phyloP scores from a whole-genome alignment of 1,140 invertebrate species.

The Megalonaias nervosa region DNA sequence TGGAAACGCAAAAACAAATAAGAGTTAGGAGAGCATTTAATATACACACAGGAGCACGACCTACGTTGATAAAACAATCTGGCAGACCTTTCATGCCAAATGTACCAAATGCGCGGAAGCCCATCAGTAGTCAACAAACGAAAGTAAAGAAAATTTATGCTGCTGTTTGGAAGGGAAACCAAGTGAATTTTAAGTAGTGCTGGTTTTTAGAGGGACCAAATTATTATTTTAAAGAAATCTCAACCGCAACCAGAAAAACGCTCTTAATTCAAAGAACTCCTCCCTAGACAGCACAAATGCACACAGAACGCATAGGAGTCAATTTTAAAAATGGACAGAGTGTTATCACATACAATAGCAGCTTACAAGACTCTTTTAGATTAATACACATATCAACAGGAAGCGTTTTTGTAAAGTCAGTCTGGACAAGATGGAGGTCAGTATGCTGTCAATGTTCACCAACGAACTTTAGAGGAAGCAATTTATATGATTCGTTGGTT shows the following conservation, averaged over 20 bases:
- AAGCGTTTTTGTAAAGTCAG: slow-evolving; percentile 14
- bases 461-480: not conserved
- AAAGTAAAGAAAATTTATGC: slow-evolving; percentile 17
- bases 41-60: not conserved
- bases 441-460: not conserved
- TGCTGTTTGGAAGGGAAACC: slow-evolving; percentile 28
- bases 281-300: slow-evolving; percentile 19
- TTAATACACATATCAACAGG: slow-evolving; percentile 4
- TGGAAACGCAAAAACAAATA: no score
- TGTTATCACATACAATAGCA: slow-evolving; percentile 5
- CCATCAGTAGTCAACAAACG: not conserved
- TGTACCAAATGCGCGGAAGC: not conserved
- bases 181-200: slow-evolving; percentile 14
- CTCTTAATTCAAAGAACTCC: slow-evolving; percentile 13
- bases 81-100: slow-evolving; percentile 14
- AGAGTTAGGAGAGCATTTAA: no score
- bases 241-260: slow-evolving; percentile 14
- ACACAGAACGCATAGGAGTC: slow-evolving; percentile 13
- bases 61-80: not conserved
- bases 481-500: not conserved
- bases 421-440: slow-evolving; percentile 17
- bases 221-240: not conserved
- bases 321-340: slow-evolving; percentile 28
- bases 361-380: slow-evolving; percentile 19
- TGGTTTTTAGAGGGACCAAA: not conserved